phyloP scores from a whole-genome alignment of 2,113 vertebrate genomes.

The Urocitellus parryii region DNA sequence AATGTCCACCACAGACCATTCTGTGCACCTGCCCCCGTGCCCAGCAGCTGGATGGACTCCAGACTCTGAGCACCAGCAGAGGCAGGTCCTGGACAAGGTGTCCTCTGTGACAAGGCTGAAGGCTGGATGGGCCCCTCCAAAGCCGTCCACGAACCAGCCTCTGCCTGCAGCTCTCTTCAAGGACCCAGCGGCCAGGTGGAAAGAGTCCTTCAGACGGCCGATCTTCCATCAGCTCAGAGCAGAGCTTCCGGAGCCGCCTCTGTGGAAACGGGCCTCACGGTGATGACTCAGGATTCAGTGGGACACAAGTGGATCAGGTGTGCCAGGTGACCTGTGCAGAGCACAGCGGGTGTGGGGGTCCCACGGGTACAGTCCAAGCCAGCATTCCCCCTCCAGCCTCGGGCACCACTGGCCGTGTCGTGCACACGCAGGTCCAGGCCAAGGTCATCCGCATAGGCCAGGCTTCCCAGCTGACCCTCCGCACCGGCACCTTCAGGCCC shows the following conservation, averaged over 20 bases:
- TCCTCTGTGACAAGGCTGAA: neutral
- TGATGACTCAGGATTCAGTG: too few relatives aligned
- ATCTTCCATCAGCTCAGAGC: neutral
- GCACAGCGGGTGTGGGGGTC: too few relatives aligned
- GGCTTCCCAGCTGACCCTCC: too few relatives aligned
- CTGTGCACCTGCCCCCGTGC: neutral
- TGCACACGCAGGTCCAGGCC: too few relatives aligned
- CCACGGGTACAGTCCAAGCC: too few relatives aligned
- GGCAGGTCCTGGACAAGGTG: neutral
- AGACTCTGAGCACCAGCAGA: neutral
- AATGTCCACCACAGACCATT: neutral
- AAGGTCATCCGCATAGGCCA: too few relatives aligned
- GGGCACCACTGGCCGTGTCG: too few relatives aligned
- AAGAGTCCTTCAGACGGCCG: conserved; percentile 22
- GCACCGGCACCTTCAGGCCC: too few relatives aligned
- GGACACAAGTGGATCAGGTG: too few relatives aligned
- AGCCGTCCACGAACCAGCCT: neutral
- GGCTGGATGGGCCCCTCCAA: neutral
- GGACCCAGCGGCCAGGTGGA: neutral
- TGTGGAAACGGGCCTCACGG: neutral
- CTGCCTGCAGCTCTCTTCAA: neutral
- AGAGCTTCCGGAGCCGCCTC: neutral
- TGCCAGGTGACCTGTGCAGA: too few relatives aligned
- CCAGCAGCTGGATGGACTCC: neutral
- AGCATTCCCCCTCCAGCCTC: too few relatives aligned